Conservation (phyloP, 1,140 invertebrate genomes). For the Ganaspis sp. region DNA sequence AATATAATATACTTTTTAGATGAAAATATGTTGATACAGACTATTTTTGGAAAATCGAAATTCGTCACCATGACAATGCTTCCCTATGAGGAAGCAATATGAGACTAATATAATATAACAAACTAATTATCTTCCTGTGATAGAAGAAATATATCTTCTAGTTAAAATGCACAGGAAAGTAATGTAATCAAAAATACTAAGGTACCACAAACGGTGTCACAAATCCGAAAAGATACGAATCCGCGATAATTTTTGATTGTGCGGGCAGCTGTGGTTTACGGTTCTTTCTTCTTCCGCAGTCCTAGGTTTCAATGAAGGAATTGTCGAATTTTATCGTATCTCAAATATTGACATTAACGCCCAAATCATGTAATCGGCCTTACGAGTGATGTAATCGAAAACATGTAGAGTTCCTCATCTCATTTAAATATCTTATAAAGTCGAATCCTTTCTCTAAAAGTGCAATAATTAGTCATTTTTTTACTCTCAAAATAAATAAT, state of each 20-base stretch:
- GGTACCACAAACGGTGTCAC: too few relatives aligned
- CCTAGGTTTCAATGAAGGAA: slow-evolving; percentile 48
- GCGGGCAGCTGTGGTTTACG: slow-evolving; percentile 69
- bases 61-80: too few relatives aligned
- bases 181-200: too few relatives aligned
- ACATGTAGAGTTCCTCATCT: background rate
- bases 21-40: too few relatives aligned
- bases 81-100: too few relatives aligned
- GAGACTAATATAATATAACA: too few relatives aligned
- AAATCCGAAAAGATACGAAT: background rate
- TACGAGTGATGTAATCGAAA: slow-evolving; percentile 14
- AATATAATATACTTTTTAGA: too few relatives aligned
- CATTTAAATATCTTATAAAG: background rate
- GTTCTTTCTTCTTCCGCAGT: slow-evolving; percentile 60
- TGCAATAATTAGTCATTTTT: too few relatives aligned
- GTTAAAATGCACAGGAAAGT: slow-evolving; percentile 33
- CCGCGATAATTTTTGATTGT: slow-evolving; percentile 59
- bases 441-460: background rate
- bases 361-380: slow-evolving; percentile 7
- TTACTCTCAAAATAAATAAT: too few relatives aligned
- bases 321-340: slow-evolving; percentile 60
- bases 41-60: too few relatives aligned
- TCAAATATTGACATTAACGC: slow-evolving; percentile 44
- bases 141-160: too few relatives aligned
- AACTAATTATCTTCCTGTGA: too few relatives aligned